phyloP scores from a whole-genome alignment of 2,888 invertebrate genomes.

The Masnerella sp. region DNA sequence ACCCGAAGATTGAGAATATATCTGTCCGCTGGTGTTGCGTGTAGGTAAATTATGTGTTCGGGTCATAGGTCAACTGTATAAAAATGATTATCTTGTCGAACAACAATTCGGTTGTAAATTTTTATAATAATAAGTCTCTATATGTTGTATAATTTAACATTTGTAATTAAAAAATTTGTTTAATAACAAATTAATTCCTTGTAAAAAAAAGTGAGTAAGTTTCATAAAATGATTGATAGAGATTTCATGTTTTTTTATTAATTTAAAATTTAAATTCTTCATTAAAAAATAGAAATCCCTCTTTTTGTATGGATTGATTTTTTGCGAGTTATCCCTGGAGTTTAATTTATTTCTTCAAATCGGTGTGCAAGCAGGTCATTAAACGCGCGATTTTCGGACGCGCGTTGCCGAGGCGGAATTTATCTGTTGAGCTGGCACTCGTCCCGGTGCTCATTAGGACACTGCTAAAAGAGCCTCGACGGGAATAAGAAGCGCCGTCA shows the following conservation, averaged over 20 bases:
- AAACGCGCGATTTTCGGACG: slow-evolving; percentile 44
- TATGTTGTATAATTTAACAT: neutral
- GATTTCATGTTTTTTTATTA: neutral
- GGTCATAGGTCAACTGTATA: neutral
- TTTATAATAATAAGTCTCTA: neutral
- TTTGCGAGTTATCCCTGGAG: neutral
- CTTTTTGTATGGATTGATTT: too few relatives aligned
- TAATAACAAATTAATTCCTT: too few relatives aligned
- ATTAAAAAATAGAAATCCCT: neutral
- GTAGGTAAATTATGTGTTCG: slow-evolving; percentile 5
- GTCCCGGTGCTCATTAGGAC: slow-evolving; percentile 50
- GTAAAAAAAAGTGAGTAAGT: too few relatives aligned
- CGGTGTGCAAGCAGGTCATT: slow-evolving; percentile 25
- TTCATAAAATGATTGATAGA: neutral
- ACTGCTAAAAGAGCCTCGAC: slow-evolving; percentile 44
- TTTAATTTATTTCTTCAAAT: slow-evolving; percentile 40
- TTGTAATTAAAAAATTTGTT: neutral
- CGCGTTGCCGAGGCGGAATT: slow-evolving; percentile 41
- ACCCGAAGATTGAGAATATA: slow-evolving; percentile 8
- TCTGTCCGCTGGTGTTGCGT: neutral
- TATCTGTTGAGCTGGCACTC: slow-evolving; percentile 46
- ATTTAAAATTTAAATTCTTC: neutral
- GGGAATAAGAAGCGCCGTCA: slow-evolving; percentile 49
- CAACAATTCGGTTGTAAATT: neutral
- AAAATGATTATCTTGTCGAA: neutral